Evolutionary conservation across 2,113 vertebrate species (phyloP), one percentile per base, ranked within the genome.

Genomic region (Calypte anna): DNA sequence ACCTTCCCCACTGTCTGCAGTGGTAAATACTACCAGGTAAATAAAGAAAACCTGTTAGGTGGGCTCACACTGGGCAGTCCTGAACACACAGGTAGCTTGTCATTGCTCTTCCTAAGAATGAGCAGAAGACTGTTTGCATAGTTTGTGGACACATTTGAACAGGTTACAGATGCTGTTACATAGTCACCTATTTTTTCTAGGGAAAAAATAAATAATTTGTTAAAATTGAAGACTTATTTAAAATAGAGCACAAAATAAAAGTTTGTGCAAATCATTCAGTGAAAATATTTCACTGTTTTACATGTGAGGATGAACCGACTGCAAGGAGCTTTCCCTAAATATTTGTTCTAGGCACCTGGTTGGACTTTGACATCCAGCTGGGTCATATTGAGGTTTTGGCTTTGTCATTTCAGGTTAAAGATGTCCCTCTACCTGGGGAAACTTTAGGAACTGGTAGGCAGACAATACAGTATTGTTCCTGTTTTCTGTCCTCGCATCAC

Each of bases 391-490:
- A 55, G 55, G 2, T 51, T 78, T 46, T 67, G 69, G 53, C 55
- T 82, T 61, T 89, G 33, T 38, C 28, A 1, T 78, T 74, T 36
- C 28, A 30, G 38, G 44, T 40, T 58, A 36, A 48, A 63, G 68
- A 46, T 57, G 9, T 31, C 36, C 19, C 74, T 64, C 20, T 85
- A 51, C 93, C 95, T 95, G 78, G 31, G 75, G 46, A 17, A 36
- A 12, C 40, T 18, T 7, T 33, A 55, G 68, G 68, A 57, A 8
- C 43, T 46, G 50, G 17, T 6, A 46, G 66, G 73, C 27, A 23
- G 53, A 88, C 88, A 88, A 10, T 59, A 16, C 58, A 67, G 68
- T 38, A 51, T 53, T 97, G 90, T 96, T 90, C 74, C 68, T 54
- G 0, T n/a, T 77, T 21, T 90, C 82, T 84, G 74, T 88, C 69